Percentiles rank a stretch among this genome's conserved stretches.
phyloP scores from a whole-genome alignment of 2,888 invertebrate species.

The Nymphalis polychloros region DNA sequence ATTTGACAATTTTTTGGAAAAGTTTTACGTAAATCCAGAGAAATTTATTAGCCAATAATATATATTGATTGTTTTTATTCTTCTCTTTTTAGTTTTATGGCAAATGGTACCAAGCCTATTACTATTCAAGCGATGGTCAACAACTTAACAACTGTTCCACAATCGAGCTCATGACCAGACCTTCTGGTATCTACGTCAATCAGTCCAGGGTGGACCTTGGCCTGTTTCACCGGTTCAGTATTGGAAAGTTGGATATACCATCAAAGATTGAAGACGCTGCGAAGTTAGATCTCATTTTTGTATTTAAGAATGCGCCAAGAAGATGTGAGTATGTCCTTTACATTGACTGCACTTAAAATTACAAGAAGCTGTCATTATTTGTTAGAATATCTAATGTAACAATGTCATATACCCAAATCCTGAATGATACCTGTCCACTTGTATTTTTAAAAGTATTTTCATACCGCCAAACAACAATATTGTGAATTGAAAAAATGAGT shows the following conservation, averaged over 20 bases:
- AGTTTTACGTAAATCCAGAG: too few species aligned
- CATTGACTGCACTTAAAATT: too few species aligned
- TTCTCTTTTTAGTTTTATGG: slow-evolving; percentile 58
- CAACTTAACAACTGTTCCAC: slow-evolving; percentile 63
- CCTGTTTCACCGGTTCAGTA: slow-evolving; percentile 63
- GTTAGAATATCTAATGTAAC: too few species aligned
- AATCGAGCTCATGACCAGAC: slow-evolving; percentile 52
- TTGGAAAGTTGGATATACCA: slow-evolving; percentile 53
- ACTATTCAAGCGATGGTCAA: slow-evolving; percentile 64
- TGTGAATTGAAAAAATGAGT: too few species aligned
- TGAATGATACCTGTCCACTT: too few species aligned
- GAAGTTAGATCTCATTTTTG: slow-evolving; percentile 54
- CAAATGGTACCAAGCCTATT: slow-evolving; percentile 67
- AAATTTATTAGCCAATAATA: too few species aligned
- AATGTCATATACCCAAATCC: too few species aligned
- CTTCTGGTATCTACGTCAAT: slow-evolving; percentile 59
- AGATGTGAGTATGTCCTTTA: slow-evolving; percentile 53
- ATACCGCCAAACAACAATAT: too few species aligned
- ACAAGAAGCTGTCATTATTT: too few species aligned
- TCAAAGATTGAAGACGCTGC: slow-evolving; percentile 50
- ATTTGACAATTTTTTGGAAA: too few species aligned
- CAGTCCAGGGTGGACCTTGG: slow-evolving; percentile 65
- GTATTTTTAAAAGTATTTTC: too few species aligned
- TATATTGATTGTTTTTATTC: too few species aligned
- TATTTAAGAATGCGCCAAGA: slow-evolving; percentile 60